phyloP scores from a whole-genome alignment of 2,888 invertebrate genomes.

The Dinocampus coccinellae region DNA sequence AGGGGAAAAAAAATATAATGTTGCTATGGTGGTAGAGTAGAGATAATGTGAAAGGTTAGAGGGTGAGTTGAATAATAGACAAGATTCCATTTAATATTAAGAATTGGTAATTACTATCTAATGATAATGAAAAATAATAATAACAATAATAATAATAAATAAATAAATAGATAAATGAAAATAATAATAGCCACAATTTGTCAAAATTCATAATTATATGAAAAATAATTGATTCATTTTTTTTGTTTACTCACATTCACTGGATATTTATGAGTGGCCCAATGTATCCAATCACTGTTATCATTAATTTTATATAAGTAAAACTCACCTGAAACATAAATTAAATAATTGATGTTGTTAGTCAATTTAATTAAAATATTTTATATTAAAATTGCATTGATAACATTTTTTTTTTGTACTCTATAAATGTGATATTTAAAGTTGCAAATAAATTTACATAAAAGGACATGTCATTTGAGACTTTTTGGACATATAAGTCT shows the following conservation, averaged over 20 bases:
- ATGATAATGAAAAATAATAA: background rate
- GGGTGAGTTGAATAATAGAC: constrained; percentile 17
- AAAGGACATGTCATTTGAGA: background rate
- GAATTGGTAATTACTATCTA: background rate
- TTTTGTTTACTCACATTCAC: background rate
- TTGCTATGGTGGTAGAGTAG: constrained; percentile 57
- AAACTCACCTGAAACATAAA: constrained; percentile 44
- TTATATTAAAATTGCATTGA: background rate
- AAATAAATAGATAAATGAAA: no score
- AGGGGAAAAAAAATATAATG: constrained; percentile 47
- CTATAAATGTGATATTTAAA: constrained; percentile 9
- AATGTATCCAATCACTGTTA: background rate
- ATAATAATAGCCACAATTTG: background rate
- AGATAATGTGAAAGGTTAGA: constrained; percentile 48
- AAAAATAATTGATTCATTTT: no score
- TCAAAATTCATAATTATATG: background rate
- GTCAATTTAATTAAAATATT: background rate
- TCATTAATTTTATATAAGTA: background rate
- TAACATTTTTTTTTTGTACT: background rate
- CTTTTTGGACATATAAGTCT: background rate
- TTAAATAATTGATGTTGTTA: background rate
- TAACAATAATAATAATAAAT: background rate
- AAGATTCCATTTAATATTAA: background rate
- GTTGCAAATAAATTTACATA: background rate
- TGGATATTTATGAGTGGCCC: background rate